Evolutionary conservation across 2,113 vertebrate species (phyloP), one percentile per base, ranked within the genome.

Genomic region (Lasiurus cinereus): DNA sequence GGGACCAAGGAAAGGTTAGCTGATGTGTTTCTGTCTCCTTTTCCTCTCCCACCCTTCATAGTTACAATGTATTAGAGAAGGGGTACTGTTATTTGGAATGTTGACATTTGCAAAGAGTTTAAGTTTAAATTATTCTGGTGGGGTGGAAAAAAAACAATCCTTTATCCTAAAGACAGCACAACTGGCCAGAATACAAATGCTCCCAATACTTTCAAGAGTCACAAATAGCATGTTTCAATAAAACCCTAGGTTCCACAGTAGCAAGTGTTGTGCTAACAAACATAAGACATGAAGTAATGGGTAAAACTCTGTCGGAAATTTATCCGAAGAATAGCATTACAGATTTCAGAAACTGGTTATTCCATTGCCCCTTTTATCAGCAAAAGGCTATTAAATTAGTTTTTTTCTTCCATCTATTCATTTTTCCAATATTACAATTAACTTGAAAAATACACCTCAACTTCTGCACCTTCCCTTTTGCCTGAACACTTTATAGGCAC

Each of bases 391-490:
- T 52, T n/a, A 74, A 94, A 89, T 50, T 93, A 52, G 12, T 82
- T 67, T 89, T 95, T 82, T 87, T 64, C 66, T 82, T 87, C 85
- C 54, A 64, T 70, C 31, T 19, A 85, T 92, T 92, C 77, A 84
- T 64, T 94, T 88, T 87, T 94, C 43, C 22, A 93, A 83, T 76
- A 77, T 95, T 90, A 93, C 62, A 93, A 95, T 91, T 83, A 83
- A 88, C 66, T 76, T 39, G 31, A 64, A 18, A 80, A 43, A 66
- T 18, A 86, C 54, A 86, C 52, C 46, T 89, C 33, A 62, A 36
- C 76, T 80, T 88, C 90, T 94, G 48, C 39, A 88, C 22, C 9
- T 86, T 83, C 88, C 39, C 66, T 96, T 96, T 90, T 90, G 76
- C 74, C 50, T 95, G 54, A 27, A 0, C 36, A 70, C 54, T 86